phyloP scores from a whole-genome alignment of 2,888 invertebrate genomes.

The Synergus laeviventris region DNA sequence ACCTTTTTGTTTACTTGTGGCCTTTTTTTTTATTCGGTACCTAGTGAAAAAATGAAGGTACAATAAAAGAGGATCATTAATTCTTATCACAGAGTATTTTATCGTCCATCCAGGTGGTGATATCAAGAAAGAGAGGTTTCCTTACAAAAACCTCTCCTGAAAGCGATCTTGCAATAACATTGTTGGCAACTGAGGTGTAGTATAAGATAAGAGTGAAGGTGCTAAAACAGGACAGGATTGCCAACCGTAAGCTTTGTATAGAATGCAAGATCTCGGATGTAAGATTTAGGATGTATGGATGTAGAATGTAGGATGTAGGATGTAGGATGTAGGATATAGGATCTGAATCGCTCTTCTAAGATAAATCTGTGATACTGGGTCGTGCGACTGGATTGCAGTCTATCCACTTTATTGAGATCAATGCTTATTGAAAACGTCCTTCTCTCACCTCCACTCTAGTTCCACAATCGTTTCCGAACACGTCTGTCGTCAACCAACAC shows the following conservation, averaged over 20 bases:
- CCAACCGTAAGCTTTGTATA: conserved; percentile 41
- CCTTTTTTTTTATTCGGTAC: too few relatives aligned
- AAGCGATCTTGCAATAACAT: conserved; percentile 17
- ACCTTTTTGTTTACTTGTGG: too few relatives aligned
- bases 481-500: conserved; percentile 33
- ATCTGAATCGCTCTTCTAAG: conserved; percentile 38
- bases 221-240: conserved; percentile 16
- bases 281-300: too few relatives aligned
- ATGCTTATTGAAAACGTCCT: conserved; percentile 63
- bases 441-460: conserved; percentile 37
- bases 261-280: not conserved
- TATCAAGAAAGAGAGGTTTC: conserved; percentile 2
- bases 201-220: conserved; percentile 31
- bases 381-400: conserved; percentile 54
- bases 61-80: not conserved
- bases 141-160: conserved; percentile 9
- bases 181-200: conserved; percentile 16
- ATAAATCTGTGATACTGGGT: conserved; percentile 48
- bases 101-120: not conserved
- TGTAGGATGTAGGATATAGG: not conserved
- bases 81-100: conserved; percentile 16
- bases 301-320: not conserved
- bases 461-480: conserved; percentile 47
- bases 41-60: not conserved
- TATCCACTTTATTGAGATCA: conserved; percentile 66